A percentile compares a stretch with the other conserved stretches of the same genome.
Conservation (phyloP, 2,888 invertebrate species). For the Cryptus viduatorius region DNA sequence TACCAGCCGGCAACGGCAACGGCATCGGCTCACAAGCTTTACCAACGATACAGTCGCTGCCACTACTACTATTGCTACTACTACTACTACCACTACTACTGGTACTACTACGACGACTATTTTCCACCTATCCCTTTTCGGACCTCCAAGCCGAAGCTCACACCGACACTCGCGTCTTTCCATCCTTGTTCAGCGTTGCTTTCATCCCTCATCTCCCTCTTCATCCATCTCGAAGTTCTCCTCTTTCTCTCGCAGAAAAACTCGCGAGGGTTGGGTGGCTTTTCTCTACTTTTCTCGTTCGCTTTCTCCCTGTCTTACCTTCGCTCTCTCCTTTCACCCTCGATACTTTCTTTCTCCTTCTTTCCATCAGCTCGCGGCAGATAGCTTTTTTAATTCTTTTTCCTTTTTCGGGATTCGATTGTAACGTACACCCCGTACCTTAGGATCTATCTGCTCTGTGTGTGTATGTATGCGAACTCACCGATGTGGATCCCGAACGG, state of each 20-base stretch:
- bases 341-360: conserved; percentile 35
- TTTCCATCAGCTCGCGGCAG: conserved; percentile 75
- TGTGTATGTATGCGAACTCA: not conserved
- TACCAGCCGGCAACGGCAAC: conserved; percentile 15
- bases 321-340: conserved; percentile 60
- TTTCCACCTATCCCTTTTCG: not conserved
- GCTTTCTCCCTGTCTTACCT: not conserved
- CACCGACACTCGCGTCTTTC: not conserved
- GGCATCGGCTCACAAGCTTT: conserved; percentile 11
- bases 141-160: not conserved
- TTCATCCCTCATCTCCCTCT: conserved; percentile 23
- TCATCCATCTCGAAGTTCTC: conserved; percentile 42
- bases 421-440: conserved; percentile 78
- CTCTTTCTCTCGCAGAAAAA: conserved; percentile 47
- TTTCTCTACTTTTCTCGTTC: conserved; percentile 40
- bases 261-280: conserved; percentile 30
- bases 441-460: conserved; percentile 17
- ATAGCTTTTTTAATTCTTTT: conserved; percentile 82
- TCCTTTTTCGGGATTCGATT: conserved; percentile 81
- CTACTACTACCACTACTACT: not conserved
- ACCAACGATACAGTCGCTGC: conserved; percentile 19
- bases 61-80: conserved; percentile 1
- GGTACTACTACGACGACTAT: not conserved
- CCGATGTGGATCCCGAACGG: conserved; percentile 25
- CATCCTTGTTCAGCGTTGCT: not conserved